Conservation (phyloP, 2,888 invertebrate genomes). For the Drosophila gaucha region DNA sequence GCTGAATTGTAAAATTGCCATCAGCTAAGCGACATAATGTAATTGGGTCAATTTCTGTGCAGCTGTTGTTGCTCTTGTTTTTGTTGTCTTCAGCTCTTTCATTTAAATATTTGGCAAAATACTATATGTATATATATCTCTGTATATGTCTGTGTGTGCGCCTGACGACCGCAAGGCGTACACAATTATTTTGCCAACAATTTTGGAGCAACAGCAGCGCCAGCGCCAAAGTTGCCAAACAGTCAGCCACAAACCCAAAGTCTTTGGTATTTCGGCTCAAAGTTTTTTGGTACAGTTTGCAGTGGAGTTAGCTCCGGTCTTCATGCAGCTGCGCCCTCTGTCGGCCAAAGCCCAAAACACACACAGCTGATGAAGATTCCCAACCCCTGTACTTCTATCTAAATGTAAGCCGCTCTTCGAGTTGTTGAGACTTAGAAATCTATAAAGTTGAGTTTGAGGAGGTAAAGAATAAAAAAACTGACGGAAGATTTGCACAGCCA, state of each 20-base stretch:
- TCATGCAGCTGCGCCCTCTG: constrained; percentile 52
- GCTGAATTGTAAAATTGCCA: constrained; percentile 70
- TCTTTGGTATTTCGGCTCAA: constrained; percentile 50
- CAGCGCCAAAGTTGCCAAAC: constrained; percentile 60
- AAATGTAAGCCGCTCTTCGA: constrained; percentile 27
- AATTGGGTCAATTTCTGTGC: constrained; percentile 70
- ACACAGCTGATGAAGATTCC: neutral
- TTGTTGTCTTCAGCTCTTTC: constrained; percentile 19
- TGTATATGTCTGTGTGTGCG: constrained; percentile 19
- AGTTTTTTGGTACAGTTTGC: constrained; percentile 62
- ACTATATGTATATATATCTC: neutral
- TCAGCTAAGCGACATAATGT: constrained; percentile 61
- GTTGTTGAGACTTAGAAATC: constrained; percentile 56
- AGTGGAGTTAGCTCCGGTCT: constrained; percentile 54
- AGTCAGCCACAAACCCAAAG: constrained; percentile 49
- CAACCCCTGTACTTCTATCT: neutral
- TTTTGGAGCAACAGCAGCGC: constrained; percentile 46
- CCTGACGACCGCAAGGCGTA: constrained; percentile 65
- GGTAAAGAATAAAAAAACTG: constrained; percentile 1
- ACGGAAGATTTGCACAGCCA: neutral
- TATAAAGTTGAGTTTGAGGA: constrained; percentile 64
- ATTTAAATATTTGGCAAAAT: constrained; percentile 58
- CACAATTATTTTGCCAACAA: constrained; percentile 75
- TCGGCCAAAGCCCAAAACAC: constrained; percentile 17
- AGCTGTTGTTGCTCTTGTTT: constrained; percentile 2